Percentiles rank a stretch among this genome's conserved stretches.
phyloP scores from a whole-genome alignment of 2,113 vertebrate genomes.

The Nycticebus coucang region DNA sequence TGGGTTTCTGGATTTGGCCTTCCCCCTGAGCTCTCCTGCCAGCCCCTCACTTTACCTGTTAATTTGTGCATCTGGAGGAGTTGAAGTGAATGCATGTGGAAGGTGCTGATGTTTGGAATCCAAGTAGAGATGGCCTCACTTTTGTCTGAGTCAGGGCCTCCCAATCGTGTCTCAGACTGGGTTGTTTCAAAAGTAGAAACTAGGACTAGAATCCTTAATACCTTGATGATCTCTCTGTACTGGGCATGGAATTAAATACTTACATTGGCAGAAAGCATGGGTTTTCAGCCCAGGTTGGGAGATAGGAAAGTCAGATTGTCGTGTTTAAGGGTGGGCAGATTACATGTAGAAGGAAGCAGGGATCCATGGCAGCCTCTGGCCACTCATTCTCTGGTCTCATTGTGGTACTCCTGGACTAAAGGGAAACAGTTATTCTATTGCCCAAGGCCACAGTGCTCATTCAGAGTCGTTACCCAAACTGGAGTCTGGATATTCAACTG shows the following conservation, averaged over 20 bases:
- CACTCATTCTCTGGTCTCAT: neutral
- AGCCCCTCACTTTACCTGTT: neutral
- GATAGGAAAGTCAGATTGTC: slow-evolving; percentile 64
- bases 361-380: neutral
- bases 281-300: slow-evolving; percentile 73
- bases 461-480: neutral
- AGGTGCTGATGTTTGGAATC: neutral
- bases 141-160: slow-evolving; percentile 49
- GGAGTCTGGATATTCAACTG: neutral
- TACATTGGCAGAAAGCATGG: slow-evolving; percentile 80
- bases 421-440: neutral
- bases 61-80: neutral
- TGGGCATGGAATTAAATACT: slow-evolving; percentile 79
- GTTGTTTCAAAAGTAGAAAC: slow-evolving; percentile 79
- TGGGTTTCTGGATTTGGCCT: neutral
- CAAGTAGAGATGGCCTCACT: neutral
- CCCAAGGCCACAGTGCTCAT: neutral
- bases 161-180: neutral
- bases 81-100: neutral
- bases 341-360: neutral
- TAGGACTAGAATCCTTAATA: slow-evolving; percentile 71
- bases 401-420: neutral
- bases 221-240: slow-evolving; percentile 67
- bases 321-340: neutral
- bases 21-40: neutral